Conservation (phyloP, 1,140 invertebrate genomes). For the Drosophila micromelanica region DNA sequence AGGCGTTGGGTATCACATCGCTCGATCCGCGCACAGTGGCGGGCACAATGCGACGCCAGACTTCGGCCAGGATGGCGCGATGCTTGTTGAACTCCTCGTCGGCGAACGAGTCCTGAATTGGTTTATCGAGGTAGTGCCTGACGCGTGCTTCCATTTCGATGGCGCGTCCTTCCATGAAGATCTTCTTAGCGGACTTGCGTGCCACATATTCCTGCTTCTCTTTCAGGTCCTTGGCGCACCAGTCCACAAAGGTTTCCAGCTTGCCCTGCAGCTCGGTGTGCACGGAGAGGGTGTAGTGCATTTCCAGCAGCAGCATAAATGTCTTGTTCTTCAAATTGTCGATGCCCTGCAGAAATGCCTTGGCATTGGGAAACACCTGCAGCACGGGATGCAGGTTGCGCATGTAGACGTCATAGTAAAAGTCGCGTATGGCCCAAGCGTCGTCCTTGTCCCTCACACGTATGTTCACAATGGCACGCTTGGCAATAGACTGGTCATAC, state of each 20-base stretch:
- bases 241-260: constrained; percentile 69
- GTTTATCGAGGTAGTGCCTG: constrained; percentile 40
- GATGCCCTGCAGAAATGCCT: constrained; percentile 64
- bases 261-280: constrained; percentile 71
- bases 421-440: constrained; percentile 79
- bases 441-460: constrained; percentile 76
- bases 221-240: constrained; percentile 67
- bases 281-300: constrained; percentile 74
- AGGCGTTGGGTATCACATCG: constrained; percentile 49
- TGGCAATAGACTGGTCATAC: constrained; percentile 70
- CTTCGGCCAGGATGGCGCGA: constrained; percentile 63
- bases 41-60: constrained; percentile 71
- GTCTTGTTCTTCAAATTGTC: constrained; percentile 75
- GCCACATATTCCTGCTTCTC: constrained; percentile 76
- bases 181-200: constrained; percentile 76
- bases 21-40: constrained; percentile 61
- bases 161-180: constrained; percentile 78
- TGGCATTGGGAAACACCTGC: constrained; percentile 69
- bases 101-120: constrained; percentile 58
- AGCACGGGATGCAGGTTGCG: constrained; percentile 69
- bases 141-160: constrained; percentile 59
- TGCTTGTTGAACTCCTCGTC: constrained; percentile 60
- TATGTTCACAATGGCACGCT: constrained; percentile 71
- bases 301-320: constrained; percentile 72
- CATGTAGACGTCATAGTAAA: constrained; percentile 75